These are phyloP conservation scores for Apaloderma vittatum DNA, from an alignment of 2,113 vertebrate species.

Conservation along the genomic window DNA sequence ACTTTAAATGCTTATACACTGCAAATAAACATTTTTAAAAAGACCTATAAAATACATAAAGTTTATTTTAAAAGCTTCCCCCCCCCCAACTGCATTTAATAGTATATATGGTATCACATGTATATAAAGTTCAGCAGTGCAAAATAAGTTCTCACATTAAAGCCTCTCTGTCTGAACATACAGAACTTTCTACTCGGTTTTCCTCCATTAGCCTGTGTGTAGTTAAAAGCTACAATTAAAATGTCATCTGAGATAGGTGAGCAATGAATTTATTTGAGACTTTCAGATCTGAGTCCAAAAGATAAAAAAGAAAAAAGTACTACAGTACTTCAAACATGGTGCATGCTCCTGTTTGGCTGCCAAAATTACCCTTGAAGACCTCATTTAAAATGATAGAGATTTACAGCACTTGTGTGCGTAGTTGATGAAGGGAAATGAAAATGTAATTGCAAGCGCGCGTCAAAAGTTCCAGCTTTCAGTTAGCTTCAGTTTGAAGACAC, in stretches of 20 bases:
- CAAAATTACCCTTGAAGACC: conserved; percentile 33
- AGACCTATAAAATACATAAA: not conserved
- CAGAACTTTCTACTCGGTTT: not conserved
- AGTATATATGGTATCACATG: not conserved
- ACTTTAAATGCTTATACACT: not conserved
- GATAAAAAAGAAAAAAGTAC: not conserved
- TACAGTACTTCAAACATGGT: conserved; percentile 7
- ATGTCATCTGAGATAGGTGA: conserved; percentile 44
- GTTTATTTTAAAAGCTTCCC: not conserved
- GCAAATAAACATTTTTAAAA: not conserved
- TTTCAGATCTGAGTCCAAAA: conserved; percentile 45
- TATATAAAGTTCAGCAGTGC: not conserved
- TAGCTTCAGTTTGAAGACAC: not conserved
- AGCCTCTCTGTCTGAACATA: not conserved
- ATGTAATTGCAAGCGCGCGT: conserved; percentile 31
- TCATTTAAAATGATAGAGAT: conserved; percentile 20
- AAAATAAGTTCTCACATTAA: not conserved
- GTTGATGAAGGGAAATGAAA: not conserved
- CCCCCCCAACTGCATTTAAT: not conserved
- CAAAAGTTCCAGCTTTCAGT: not conserved
- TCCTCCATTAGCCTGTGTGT: not conserved
- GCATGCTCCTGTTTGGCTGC: not conserved
- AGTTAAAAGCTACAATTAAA: conserved; percentile 62
- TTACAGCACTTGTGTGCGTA: not conserved
- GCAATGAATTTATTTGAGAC: conserved; percentile 23